Evolutionary conservation across 2,888 invertebrate species (phyloP).

Genomic region (Diaperis boleti): DNA sequence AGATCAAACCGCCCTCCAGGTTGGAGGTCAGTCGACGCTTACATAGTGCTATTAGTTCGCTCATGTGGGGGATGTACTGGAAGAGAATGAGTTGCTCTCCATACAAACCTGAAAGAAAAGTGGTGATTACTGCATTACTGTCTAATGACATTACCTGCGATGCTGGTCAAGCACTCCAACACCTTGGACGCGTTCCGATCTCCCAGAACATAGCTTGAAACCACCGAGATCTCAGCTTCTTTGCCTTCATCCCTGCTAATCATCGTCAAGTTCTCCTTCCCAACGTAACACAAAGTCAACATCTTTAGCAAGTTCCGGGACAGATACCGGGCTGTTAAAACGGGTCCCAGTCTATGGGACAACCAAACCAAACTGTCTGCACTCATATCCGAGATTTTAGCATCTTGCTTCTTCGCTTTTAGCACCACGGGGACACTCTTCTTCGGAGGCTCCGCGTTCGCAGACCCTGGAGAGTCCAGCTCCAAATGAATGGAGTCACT

Average conservation of each 20-base stretch:
- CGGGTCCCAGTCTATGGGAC: conserved; percentile 92
- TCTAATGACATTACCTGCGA: conserved; percentile 76
- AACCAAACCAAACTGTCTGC: conserved; percentile 92
- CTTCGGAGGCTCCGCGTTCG: conserved; percentile 31
- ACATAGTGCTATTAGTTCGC: conserved; percentile 85
- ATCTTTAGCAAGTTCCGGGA: conserved; percentile 93
- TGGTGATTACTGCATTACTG: neutral
- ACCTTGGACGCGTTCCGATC: conserved; percentile 89
- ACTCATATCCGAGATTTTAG: conserved; percentile 86
- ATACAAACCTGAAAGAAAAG: conserved; percentile 75
- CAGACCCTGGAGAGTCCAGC: conserved; percentile 27
- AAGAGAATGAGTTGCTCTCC: conserved; percentile 89
- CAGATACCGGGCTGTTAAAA: conserved; percentile 90
- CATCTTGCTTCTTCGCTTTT: conserved; percentile 52
- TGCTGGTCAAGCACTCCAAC: conserved; percentile 89
- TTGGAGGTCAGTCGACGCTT: conserved; percentile 84
- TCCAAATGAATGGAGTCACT: conserved; percentile 59
- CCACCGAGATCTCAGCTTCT: conserved; percentile 72
- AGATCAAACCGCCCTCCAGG: conserved; percentile 90
- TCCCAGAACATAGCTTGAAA: conserved; percentile 77
- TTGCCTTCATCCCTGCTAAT: conserved; percentile 57
- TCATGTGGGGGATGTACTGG: conserved; percentile 92
- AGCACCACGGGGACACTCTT: conserved; percentile 23
- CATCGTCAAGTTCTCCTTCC: conserved; percentile 78
- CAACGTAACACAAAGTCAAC: conserved; percentile 93